Conservation (phyloP, 2,113 vertebrate genomes). For the Oryzias woworae region DNA sequence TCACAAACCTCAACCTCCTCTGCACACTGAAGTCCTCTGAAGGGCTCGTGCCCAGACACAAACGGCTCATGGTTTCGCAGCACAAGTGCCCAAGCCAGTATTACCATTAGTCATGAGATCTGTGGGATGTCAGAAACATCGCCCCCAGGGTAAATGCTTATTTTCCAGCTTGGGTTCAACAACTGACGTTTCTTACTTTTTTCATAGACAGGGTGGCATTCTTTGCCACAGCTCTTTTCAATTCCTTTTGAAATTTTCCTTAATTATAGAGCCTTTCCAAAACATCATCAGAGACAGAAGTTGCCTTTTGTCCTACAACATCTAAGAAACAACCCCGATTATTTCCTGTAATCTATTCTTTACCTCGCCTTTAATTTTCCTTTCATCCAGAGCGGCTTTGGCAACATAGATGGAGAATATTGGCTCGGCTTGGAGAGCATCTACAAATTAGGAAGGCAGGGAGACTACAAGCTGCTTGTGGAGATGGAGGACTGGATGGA, state of each 20-base stretch:
- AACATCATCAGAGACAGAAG: slow-evolving; percentile 37
- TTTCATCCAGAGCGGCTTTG: slow-evolving; percentile 91
- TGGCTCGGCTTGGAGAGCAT: slow-evolving; percentile 96
- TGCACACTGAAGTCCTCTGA: slow-evolving; percentile 50
- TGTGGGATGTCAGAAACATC: slow-evolving; percentile 20
- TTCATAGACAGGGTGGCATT: slow-evolving; percentile 26
- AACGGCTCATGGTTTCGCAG: slow-evolving; percentile 42
- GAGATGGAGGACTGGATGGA: slow-evolving; percentile 98
- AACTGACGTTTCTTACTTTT: slow-evolving; percentile 21
- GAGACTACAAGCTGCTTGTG: slow-evolving; percentile 92
- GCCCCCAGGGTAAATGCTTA: slow-evolving; percentile 29
- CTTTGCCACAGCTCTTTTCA: slow-evolving; percentile 4
- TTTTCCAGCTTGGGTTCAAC: slow-evolving; percentile 42
- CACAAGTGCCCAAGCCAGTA: slow-evolving; percentile 33
- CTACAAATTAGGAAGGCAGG: slow-evolving; percentile 90
- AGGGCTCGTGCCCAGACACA: slow-evolving; percentile 44
- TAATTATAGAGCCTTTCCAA: slow-evolving; percentile 25
- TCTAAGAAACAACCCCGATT: slow-evolving; percentile 29
- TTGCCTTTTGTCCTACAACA: slow-evolving; percentile 28
- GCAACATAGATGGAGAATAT: slow-evolving; percentile 92
- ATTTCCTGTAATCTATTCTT: slow-evolving; percentile 42
- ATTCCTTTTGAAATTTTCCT: slow-evolving; percentile 36
- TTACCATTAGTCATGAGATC: slow-evolving; percentile 31
- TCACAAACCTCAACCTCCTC: slow-evolving; percentile 56
- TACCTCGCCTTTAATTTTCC: slow-evolving; percentile 57